Base-by-base conservation (phyloP, 2,888 invertebrate species). In the Hetaerina titia region DNA sequence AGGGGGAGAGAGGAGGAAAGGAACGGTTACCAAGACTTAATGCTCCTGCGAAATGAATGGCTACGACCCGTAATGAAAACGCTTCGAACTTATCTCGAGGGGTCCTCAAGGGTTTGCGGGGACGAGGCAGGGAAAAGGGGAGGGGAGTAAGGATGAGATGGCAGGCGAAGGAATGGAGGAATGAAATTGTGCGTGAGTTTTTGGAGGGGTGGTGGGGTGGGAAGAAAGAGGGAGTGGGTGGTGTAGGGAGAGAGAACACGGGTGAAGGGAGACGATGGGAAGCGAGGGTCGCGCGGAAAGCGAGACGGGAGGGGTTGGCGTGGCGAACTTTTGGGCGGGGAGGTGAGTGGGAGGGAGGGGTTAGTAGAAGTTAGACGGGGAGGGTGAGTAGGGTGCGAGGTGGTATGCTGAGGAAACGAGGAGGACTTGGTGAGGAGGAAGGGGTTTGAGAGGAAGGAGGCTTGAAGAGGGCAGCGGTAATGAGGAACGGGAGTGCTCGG, bases 51-150 rank as follows among this genome's bases (percentile, higher is more conserved):
- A 22, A 89, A 89, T 89, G 89, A 89, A 89, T 89, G 89, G 89
- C 89, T 89, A 56, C 89, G 89, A 57, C 89, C 89, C 89, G 89
- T 89, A 89, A 89, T 89, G 89, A 89, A 89, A 89, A 89, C 89
- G 89, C 89, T 89, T 89, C 89, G 89, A 89, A 89, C 89, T 89
- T 89, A 89, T 89, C 89, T 89, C n/a, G 58, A 22, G 58, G 58
- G 22, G 22, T 31, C 31, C 81, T 15, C 13, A 81, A 13, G 25
- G 81, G 25, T 81, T 81, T 31, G 81, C 11, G 81, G 22, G 69
- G 69, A n/a, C n/a, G n/a, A n/a, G 4, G n/a, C 8, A 58, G 22
- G n/a, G 22, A n/a, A n/a, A 81, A 6, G 81, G n/a, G 81, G 22
- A 57, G 89, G 31, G 1, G 15, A 57, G 57, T 1, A 22, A 58